These are phyloP conservation scores for Odontocolon sp. DNA, from an alignment of 2,888 invertebrate genomes.

Conservation along the genomic window DNA sequence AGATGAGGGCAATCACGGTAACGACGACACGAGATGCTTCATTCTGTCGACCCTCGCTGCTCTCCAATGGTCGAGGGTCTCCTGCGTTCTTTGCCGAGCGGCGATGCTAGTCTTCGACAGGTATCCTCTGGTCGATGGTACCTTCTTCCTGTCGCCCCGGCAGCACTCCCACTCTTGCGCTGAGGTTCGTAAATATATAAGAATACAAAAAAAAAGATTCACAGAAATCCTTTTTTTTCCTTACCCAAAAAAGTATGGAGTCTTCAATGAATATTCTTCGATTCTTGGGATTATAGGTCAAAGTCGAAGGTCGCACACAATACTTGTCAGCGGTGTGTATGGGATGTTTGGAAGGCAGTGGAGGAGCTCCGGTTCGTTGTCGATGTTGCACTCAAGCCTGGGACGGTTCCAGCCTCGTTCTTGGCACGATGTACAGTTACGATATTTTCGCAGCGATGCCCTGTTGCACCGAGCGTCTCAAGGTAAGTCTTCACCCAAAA, in stretches of 20 bases:
- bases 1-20: slow-evolving; percentile 98
- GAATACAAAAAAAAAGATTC: not conserved
- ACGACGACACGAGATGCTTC: slow-evolving; percentile 98
- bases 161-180: slow-evolving; percentile 94
- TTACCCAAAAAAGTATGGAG: not conserved
- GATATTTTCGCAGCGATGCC: slow-evolving; percentile 99
- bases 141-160: slow-evolving; percentile 97
- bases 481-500: slow-evolving; percentile 83
- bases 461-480: slow-evolving; percentile 95
- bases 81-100: slow-evolving; percentile 94
- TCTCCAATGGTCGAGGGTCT: slow-evolving; percentile 92
- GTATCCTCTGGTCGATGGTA: slow-evolving; percentile 98
- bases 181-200: slow-evolving; percentile 85
- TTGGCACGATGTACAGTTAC: slow-evolving; percentile 99
- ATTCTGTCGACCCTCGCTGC: slow-evolving; percentile 96
- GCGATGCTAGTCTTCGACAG: slow-evolving; percentile 97
- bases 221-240: not conserved
- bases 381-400: slow-evolving; percentile 93
- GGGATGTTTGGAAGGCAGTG: slow-evolving; percentile 94
- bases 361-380: slow-evolving; percentile 90
- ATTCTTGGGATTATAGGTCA: slow-evolving; percentile 85
- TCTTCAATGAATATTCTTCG: slow-evolving; percentile 17
- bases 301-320: slow-evolving; percentile 94
- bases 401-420: slow-evolving; percentile 96
- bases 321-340: slow-evolving; percentile 97